A percentile compares a stretch with the other conserved stretches of the same genome.
These are phyloP conservation scores for Marmota monax DNA, from an alignment of 2,113 vertebrate genomes.

Conservation along the genomic window DNA sequence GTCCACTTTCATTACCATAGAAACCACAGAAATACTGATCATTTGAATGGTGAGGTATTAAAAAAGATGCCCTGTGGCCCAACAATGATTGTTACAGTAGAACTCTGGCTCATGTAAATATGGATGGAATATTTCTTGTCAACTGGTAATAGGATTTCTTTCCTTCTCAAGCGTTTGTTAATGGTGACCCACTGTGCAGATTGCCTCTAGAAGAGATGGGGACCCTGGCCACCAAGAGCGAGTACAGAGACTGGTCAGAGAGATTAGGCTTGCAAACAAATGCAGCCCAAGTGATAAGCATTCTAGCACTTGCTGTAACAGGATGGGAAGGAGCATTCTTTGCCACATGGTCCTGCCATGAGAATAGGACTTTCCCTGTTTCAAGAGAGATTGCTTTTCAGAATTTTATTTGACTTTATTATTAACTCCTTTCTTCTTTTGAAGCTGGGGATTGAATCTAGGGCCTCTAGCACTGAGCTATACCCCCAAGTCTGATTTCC, in stretches of 20 bases:
- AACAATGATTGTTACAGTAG: neutral
- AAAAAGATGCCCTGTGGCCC: neutral
- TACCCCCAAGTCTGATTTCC: neutral
- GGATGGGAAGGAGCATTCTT: neutral
- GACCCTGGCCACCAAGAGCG: neutral
- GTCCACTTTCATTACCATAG: neutral
- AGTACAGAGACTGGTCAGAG: neutral
- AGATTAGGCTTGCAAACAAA: slow-evolving; percentile 45
- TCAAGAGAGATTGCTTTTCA: neutral
- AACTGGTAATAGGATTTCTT: neutral
- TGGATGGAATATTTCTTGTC: neutral
- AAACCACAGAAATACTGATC: slow-evolving; percentile 4
- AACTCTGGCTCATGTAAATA: neutral
- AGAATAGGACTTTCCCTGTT: neutral
- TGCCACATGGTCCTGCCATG: neutral
- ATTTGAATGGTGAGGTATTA: neutral
- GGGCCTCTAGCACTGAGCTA: neutral
- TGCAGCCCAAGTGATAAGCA: slow-evolving; percentile 11
- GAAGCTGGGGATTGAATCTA: neutral
- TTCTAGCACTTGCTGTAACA: neutral
- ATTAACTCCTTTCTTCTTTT: neutral
- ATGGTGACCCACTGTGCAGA: neutral
- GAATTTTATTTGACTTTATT: neutral
- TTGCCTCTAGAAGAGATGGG: neutral
- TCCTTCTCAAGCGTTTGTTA: neutral